These are phyloP conservation scores for Diacarnus erythraeanus DNA, from an alignment of 37 sponge, comb jelly and placozoan species.

Conservation along the genomic window DNA sequence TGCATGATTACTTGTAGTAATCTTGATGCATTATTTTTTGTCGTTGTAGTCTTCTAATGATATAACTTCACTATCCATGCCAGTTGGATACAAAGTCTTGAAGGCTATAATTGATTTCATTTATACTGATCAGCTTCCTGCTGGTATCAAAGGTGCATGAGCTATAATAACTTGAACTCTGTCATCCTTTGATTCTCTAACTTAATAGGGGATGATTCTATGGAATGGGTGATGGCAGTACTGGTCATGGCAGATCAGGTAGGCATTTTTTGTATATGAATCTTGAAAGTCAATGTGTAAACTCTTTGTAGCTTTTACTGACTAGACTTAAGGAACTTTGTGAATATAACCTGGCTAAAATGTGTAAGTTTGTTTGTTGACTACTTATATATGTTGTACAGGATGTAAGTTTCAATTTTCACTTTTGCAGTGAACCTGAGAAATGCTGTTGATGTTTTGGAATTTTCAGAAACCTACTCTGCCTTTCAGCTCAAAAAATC, in stretches of 20 bases:
- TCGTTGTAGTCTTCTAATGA: slow-evolving; percentile 28
- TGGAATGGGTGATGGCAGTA: slow-evolving; percentile 35
- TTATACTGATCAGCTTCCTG: slow-evolving; percentile 43
- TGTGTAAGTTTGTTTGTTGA: slow-evolving; percentile 31
- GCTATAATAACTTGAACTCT: background rate
- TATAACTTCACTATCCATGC: slow-evolving; percentile 28
- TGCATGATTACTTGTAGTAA: background rate
- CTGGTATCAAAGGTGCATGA: background rate
- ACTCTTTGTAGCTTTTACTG: slow-evolving; percentile 39
- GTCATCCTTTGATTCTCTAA: background rate
- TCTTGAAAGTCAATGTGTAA: background rate
- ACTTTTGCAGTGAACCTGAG: slow-evolving; percentile 54
- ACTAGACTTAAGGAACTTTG: slow-evolving; percentile 57
- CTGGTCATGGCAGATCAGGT: slow-evolving; percentile 72
- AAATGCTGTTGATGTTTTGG: slow-evolving; percentile 40
- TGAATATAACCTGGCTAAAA: slow-evolving; percentile 45
- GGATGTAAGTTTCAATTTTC: background rate
- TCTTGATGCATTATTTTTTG: background rate
- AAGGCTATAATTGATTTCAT: slow-evolving; percentile 70
- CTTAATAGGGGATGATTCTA: slow-evolving; percentile 13
- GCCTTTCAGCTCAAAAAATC: slow-evolving; percentile 62
- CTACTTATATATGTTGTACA: background rate
- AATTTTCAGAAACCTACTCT: slow-evolving; percentile 62
- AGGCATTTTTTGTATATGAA: background rate
- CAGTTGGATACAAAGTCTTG: slow-evolving; percentile 21